phyloP scores from a whole-genome alignment of 2,113 vertebrate genomes.

The Empidonax alnorum region DNA sequence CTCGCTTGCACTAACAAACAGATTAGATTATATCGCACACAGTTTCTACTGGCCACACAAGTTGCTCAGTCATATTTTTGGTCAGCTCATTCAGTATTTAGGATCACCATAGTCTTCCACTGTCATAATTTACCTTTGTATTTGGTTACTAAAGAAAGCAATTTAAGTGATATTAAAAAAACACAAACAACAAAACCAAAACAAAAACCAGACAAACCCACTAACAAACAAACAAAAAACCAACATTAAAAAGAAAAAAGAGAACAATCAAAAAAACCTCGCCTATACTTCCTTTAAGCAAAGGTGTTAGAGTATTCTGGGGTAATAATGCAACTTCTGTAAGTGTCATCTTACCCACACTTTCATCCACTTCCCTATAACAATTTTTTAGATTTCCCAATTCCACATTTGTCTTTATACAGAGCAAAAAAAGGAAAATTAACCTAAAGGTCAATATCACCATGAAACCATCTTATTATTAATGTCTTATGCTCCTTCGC shows the following conservation, averaged over 20 bases:
- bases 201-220: too few species aligned
- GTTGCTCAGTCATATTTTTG: not conserved
- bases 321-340: fast-evolving
- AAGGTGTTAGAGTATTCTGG: not conserved
- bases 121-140: not conserved
- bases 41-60: not conserved
- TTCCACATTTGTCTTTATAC: not conserved
- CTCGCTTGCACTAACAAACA: not conserved
- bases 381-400: not conserved
- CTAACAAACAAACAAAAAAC: too few species aligned
- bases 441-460: not conserved
- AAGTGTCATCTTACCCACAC: not conserved
- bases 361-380: not conserved
- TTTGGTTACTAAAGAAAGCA: not conserved
- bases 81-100: not conserved
- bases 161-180: not conserved
- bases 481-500: not conserved
- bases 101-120: not conserved
- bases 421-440: not conserved
- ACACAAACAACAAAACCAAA: not conserved
- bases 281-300: not conserved
- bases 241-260: too few species aligned
- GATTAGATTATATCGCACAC: not conserved
- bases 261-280: too few species aligned
- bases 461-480: not conserved